Evolutionary conservation across 2,888 invertebrate species (phyloP).

Genomic region (Axea sp.): DNA sequence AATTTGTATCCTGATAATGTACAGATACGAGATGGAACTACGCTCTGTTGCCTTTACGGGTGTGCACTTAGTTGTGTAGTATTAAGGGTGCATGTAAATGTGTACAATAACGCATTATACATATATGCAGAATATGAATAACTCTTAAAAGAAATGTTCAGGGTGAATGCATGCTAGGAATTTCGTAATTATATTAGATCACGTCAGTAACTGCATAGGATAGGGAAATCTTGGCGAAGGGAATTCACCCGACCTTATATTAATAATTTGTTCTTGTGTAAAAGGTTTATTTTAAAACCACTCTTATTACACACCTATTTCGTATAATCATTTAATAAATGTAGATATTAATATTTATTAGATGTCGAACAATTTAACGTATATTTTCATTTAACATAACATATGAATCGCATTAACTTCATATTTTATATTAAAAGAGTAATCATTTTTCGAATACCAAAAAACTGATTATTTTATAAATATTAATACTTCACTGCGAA

Average conservation of each 20-base stretch:
- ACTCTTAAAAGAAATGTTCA: constrained; percentile 71
- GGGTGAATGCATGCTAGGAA: constrained; percentile 77
- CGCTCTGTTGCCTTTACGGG: constrained; percentile 76
- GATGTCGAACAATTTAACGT: too few species aligned
- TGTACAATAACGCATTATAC: constrained; percentile 43
- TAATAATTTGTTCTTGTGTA: too few species aligned
- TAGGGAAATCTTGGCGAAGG: constrained; percentile 6
- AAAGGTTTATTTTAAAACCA: too few species aligned
- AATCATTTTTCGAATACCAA: too few species aligned
- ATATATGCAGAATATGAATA: constrained; percentile 57
- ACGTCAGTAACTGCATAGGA: constrained; percentile 27
- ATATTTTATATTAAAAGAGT: too few species aligned
- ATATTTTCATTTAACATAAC: too few species aligned
- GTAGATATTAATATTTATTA: too few species aligned
- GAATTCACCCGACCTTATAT: not conserved
- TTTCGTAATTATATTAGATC: constrained; percentile 61
- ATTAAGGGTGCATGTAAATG: constrained; percentile 54
- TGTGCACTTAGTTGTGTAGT: constrained; percentile 66
- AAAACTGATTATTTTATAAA: too few species aligned
- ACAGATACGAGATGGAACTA: constrained; percentile 77
- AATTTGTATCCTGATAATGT: constrained; percentile 67
- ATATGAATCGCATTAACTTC: too few species aligned
- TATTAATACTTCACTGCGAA: too few species aligned
- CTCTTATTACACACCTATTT: too few species aligned
- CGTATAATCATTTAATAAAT: too few species aligned